Evolutionary conservation across 2,888 invertebrate species (phyloP).

Genomic region (Ormyrus nitidulus): DNA sequence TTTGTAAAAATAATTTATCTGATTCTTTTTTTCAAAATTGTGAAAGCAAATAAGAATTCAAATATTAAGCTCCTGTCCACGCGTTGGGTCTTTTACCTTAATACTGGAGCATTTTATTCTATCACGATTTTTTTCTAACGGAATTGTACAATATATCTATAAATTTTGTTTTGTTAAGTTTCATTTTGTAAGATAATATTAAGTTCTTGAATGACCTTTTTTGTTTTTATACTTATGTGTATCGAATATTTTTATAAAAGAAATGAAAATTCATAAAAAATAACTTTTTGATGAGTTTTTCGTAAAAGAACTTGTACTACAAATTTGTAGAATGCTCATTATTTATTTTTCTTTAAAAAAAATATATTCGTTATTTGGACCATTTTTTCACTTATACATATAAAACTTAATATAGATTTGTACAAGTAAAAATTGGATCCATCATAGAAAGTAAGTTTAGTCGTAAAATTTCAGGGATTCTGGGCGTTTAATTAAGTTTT

Average conservation of each 20-base stretch:
- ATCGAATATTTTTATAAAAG: constrained; percentile 46
- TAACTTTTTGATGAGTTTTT: constrained; percentile 27
- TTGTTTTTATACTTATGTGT: constrained; percentile 51
- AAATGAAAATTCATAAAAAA: constrained; percentile 39
- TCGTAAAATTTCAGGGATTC: too few relatives aligned
- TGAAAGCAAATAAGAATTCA: too few relatives aligned
- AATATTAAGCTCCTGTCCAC: too few relatives aligned
- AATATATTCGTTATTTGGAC: neutral
- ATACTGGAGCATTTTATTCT: constrained; percentile 30
- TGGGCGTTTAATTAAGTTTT: too few relatives aligned
- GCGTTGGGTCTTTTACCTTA: too few relatives aligned
- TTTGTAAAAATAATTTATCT: neutral
- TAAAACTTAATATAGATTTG: too few relatives aligned
- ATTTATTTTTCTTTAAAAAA: constrained; percentile 26
- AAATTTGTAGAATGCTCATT: constrained; percentile 15
- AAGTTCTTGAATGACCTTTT: constrained; percentile 14
- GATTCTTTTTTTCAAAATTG: too few relatives aligned
- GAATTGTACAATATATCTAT: constrained; percentile 21
- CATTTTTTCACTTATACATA: neutral
- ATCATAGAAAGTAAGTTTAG: neutral
- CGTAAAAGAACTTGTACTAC: neutral
- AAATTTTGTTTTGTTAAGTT: constrained; percentile 55
- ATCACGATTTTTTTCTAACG: constrained; percentile 17
- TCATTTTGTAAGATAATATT: constrained; percentile 50
- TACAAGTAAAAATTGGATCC: neutral